Percentiles rank a stretch among this genome's conserved stretches.
These are phyloP conservation scores for Dryomyza anilis DNA, from an alignment of 2,888 invertebrate genomes.

Conservation along the genomic window DNA sequence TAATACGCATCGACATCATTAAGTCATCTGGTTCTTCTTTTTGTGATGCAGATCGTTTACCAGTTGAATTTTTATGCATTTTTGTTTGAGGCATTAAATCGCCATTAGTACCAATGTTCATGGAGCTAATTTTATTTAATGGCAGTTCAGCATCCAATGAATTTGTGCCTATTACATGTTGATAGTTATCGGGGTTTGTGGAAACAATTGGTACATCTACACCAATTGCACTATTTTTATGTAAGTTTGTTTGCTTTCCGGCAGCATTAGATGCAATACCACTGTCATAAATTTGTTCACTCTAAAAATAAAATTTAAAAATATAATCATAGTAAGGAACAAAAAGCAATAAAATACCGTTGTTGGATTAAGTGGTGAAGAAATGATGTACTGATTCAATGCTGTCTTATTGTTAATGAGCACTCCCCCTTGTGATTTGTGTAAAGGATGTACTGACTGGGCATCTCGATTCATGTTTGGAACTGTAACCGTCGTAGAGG, in stretches of 20 bases:
- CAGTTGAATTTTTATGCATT: slow-evolving; percentile 35
- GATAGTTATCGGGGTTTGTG: slow-evolving; percentile 33
- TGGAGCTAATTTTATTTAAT: slow-evolving; percentile 33
- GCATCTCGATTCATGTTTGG: slow-evolving; percentile 34
- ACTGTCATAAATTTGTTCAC: no score
- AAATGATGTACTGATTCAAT: slow-evolving; percentile 49
- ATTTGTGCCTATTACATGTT: background rate
- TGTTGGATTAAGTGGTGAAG: slow-evolving; percentile 46
- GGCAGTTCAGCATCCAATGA: slow-evolving; percentile 22
- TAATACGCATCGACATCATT: background rate
- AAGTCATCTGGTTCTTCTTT: slow-evolving; percentile 35
- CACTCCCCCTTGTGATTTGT: slow-evolving; percentile 31
- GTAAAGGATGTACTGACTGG: slow-evolving; percentile 25
- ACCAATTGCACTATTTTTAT: slow-evolving; percentile 29
- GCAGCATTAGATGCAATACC: slow-evolving; percentile 22
- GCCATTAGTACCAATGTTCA: slow-evolving; percentile 11
- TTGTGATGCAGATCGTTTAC: slow-evolving; percentile 41
- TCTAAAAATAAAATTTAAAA: no score
- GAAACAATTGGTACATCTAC: slow-evolving; percentile 17
- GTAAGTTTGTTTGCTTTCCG: slow-evolving; percentile 21
- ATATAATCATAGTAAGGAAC: no score
- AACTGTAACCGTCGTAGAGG: slow-evolving; percentile 36
- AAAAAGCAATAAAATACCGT: slow-evolving; percentile 39
- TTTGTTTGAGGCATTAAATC: background rate
- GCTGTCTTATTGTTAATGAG: slow-evolving; percentile 6